phyloP scores from a whole-genome alignment of 2,888 invertebrate species.

The Abscondita cerata region DNA sequence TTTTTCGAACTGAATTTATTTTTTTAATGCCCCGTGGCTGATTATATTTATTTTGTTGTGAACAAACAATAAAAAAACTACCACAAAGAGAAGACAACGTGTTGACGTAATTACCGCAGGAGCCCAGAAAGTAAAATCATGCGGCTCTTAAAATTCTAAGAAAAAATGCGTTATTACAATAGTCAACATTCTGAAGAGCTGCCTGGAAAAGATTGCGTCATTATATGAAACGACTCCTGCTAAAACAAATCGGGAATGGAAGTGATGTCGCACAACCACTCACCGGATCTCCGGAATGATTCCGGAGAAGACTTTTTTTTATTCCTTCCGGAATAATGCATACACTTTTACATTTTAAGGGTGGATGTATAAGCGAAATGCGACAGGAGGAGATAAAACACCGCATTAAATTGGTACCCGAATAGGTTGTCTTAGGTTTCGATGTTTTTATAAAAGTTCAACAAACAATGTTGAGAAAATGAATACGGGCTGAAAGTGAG shows the following conservation, averaged over 20 bases:
- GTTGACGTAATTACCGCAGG: too few relatives aligned
- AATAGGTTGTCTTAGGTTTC: conserved; percentile 5
- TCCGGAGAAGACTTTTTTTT: conserved; percentile 27
- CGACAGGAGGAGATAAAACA: conserved; percentile 13
- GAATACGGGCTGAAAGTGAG: too few relatives aligned
- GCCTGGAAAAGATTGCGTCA: conserved; percentile 32
- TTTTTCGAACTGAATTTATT: too few relatives aligned
- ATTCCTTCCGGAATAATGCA: conserved; percentile 24
- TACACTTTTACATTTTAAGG: conserved; percentile 22
- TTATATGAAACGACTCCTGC: conserved; percentile 28
- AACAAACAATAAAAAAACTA: too few relatives aligned
- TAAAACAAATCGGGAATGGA: conserved; percentile 34
- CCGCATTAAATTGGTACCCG: conserved; percentile 13
- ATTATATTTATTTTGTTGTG: too few relatives aligned
- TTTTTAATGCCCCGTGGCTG: too few relatives aligned
- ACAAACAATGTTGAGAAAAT: too few relatives aligned
- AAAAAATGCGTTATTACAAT: conserved; percentile 1
- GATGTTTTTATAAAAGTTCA: not conserved
- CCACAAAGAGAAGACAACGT: too few relatives aligned
- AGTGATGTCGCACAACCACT: conserved; percentile 33
- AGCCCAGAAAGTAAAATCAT: too few relatives aligned
- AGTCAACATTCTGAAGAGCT: conserved; percentile 25
- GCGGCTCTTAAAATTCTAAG: not conserved
- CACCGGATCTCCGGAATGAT: conserved; percentile 33
- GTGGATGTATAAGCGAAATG: conserved; percentile 22